Conservation (phyloP, 2,797 vertebrate species). For the Hypotaenidia philippensis region DNA sequence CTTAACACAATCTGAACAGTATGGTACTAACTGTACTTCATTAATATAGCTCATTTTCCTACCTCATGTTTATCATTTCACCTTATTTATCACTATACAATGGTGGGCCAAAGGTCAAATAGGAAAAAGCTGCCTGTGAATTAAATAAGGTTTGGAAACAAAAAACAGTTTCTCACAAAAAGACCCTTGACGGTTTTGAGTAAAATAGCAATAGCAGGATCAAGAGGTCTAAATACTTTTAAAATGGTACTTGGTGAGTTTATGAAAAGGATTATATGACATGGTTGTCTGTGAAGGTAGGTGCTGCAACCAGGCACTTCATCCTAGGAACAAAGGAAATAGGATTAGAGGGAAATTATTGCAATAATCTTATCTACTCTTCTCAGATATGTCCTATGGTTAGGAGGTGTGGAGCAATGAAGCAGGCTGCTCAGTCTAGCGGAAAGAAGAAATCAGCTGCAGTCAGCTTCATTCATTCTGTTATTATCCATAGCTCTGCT, state of each 20-base stretch:
- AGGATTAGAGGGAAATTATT: slow-evolving; percentile 36
- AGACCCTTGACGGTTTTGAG: not conserved
- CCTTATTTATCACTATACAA: not conserved
- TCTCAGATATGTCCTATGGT: not conserved
- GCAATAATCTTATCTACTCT: slow-evolving; percentile 23
- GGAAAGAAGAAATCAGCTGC: not conserved
- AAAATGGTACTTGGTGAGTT: not conserved
- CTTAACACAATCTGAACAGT: not conserved
- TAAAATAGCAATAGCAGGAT: slow-evolving; percentile 1
- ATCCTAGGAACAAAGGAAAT: slow-evolving; percentile 14
- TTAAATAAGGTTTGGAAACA: not conserved
- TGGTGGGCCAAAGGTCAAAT: not conserved
- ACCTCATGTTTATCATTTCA: not conserved
- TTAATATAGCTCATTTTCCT: not conserved
- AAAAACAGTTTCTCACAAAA: not conserved
- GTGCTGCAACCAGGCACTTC: not conserved
- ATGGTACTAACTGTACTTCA: not conserved
- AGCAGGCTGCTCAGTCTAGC: not conserved
- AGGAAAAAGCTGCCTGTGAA: not conserved
- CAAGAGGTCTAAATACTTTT: not conserved
- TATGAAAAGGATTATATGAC: slow-evolving; percentile 39
- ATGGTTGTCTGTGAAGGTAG: slow-evolving; percentile 25
- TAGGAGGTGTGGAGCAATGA: not conserved
- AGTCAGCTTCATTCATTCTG: not conserved
- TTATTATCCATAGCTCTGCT: not conserved